Evolutionary conservation across 2,113 vertebrate species (phyloP), one percentile per base, ranked within the genome.

Genomic region (Sebastes fasciatus): DNA sequence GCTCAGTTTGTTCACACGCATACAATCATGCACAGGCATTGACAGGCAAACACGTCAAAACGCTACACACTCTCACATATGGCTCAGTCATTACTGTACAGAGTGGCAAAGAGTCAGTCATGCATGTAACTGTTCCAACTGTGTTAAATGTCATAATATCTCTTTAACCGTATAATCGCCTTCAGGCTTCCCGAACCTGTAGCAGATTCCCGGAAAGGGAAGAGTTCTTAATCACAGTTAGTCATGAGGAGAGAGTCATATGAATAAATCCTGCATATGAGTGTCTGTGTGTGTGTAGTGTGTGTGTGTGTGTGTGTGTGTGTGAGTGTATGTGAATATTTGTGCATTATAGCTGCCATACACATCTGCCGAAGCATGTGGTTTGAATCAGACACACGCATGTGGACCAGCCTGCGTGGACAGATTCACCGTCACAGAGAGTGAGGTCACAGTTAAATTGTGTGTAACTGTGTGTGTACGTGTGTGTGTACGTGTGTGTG

Each of bases 331-430:
- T 65, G 51, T 72, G 23, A 23, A 45, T n/a, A 8, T 61, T 9
- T 54, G 34, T 74, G 43, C n/a, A 45, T 70, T 73, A 74, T 34
- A 70, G 58, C 45, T 78, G 62, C 42, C 9, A 2, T 43, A 86
- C 57, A 81, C 80, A 70, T 89, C 57, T 85, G 67, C 26, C 14
- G 10, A 60, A 86, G 48, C 92, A 94, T 94, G 83, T 93, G 92
- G 82, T 91, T 92, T 83, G 26, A 89, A 90, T 94, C 89, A 91
- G 83, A 87, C 74, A 85, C 83, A 88, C 43, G 16, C 64, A 86
- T 48, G 57, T 78, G 61, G 79, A 86, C 78, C 57, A 61, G 62
- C 49, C 64, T 63, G 57, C 49, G 82, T 81, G 88, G 74, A 89
- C 82, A 88, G 81, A 88, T 87, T 81, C 78, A 82, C 62, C n/a